These are phyloP conservation scores for Nemurella pictetii DNA, from an alignment of 2,888 invertebrate genomes.

Conservation along the genomic window DNA sequence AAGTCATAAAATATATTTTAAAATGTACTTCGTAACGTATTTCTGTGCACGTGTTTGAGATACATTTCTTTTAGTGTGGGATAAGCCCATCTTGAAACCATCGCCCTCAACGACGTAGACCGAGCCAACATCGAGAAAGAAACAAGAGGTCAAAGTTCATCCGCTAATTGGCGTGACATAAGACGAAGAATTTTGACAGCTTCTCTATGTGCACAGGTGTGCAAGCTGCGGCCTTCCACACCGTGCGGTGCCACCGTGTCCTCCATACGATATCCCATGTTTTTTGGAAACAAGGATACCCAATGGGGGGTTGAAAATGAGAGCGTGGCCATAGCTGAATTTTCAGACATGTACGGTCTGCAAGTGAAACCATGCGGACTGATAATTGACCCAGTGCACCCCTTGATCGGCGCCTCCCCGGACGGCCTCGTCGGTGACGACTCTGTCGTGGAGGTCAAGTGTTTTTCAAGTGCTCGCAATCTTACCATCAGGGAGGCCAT, in stretches of 20 bases:
- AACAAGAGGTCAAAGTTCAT: background rate
- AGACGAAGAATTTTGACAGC: slow-evolving; percentile 38
- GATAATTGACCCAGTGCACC: slow-evolving; percentile 43
- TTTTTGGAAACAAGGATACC: slow-evolving; percentile 35
- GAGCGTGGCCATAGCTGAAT: slow-evolving; percentile 36
- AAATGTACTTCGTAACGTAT: too few species aligned
- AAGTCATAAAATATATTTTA: too few species aligned
- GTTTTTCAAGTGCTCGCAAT: background rate
- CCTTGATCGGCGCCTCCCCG: slow-evolving; percentile 18
- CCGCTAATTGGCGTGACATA: slow-evolving; percentile 23
- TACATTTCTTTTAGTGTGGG: too few species aligned
- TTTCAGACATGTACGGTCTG: slow-evolving; percentile 35
- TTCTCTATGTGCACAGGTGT: slow-evolving; percentile 40
- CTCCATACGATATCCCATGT: slow-evolving; percentile 38
- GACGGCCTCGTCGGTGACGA: slow-evolving; percentile 22
- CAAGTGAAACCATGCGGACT: slow-evolving; percentile 43
- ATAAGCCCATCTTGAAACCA: too few species aligned
- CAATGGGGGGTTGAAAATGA: slow-evolving; percentile 41
- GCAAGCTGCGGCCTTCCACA: slow-evolving; percentile 37
- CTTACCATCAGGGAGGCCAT: background rate
- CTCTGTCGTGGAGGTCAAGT: slow-evolving; percentile 9
- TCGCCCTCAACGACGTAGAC: background rate
- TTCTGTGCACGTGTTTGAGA: too few species aligned
- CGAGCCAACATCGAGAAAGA: background rate
- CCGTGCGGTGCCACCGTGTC: slow-evolving; percentile 35